phyloP scores from a whole-genome alignment of 2,888 invertebrate species.

The Drosophila recens region DNA sequence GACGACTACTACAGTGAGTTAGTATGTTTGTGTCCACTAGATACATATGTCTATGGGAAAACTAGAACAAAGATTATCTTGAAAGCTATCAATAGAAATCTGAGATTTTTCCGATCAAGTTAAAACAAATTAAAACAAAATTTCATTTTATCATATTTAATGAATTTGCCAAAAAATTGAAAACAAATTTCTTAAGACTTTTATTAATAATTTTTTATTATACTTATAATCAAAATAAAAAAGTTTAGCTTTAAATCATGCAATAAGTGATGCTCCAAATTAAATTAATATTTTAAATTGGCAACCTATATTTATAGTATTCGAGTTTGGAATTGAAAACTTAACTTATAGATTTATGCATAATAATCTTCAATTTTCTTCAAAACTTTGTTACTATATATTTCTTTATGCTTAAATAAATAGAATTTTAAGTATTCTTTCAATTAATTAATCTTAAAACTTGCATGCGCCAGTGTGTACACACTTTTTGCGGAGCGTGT shows the following conservation, averaged over 20 bases:
- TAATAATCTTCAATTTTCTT: too few species aligned
- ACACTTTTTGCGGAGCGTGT: constrained; percentile 11
- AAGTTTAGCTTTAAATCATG: not conserved
- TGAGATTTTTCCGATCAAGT: not conserved
- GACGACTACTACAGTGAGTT: constrained; percentile 9
- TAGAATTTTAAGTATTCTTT: too few species aligned
- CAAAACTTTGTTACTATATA: too few species aligned
- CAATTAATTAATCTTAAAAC: not conserved
- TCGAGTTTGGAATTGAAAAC: too few species aligned
- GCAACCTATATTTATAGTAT: too few species aligned
- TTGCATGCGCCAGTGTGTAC: constrained; percentile 1
- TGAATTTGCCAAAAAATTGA: too few species aligned
- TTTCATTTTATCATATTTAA: not conserved
- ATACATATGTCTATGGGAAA: not conserved
- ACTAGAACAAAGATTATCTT: not conserved
- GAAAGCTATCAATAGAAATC: not conserved
- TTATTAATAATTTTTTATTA: not conserved
- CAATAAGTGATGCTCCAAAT: not conserved
- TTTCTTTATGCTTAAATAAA: too few species aligned
- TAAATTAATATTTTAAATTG: not conserved
- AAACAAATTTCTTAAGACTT: not conserved
- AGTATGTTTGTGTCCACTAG: not conserved
- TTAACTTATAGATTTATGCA: too few species aligned
- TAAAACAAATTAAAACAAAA: not conserved
- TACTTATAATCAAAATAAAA: too few species aligned